These are phyloP conservation scores for Rotaria macrura DNA, from an alignment of 2,888 invertebrate genomes.

Conservation along the genomic window DNA sequence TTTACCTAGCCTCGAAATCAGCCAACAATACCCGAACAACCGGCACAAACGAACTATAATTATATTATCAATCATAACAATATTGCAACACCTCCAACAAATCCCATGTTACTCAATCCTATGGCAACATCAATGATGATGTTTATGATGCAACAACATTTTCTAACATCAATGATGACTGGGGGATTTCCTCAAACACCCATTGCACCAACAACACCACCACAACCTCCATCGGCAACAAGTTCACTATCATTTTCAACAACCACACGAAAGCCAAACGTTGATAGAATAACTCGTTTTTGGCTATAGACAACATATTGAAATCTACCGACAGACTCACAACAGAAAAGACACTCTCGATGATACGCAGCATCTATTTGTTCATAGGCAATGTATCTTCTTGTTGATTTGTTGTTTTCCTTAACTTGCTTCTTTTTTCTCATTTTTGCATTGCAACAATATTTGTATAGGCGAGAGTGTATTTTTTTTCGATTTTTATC, in stretches of 20 bases:
- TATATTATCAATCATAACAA: conserved; percentile 18
- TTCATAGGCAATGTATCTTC: neutral
- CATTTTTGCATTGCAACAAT: neutral
- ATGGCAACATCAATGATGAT: neutral
- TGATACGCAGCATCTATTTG: neutral
- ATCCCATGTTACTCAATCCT: conserved; percentile 15
- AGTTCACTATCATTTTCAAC: neutral
- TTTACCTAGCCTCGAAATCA: neutral
- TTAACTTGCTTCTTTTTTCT: neutral
- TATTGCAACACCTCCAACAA: neutral
- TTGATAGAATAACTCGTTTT: neutral
- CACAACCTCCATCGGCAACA: neutral
- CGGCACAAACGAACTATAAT: neutral
- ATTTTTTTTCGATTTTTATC: neutral
- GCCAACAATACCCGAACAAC: neutral
- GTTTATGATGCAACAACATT: neutral
- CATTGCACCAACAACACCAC: too few species aligned
- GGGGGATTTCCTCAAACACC: neutral
- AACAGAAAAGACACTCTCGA: neutral
- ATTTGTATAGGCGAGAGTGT: neutral
- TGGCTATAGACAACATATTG: neutral
- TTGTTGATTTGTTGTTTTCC: neutral
- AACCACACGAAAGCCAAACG: neutral
- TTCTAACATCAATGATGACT: neutral
- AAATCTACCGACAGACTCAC: neutral